phyloP scores from a whole-genome alignment of 2,797 vertebrate genomes.

The Sebastes miniatus region DNA sequence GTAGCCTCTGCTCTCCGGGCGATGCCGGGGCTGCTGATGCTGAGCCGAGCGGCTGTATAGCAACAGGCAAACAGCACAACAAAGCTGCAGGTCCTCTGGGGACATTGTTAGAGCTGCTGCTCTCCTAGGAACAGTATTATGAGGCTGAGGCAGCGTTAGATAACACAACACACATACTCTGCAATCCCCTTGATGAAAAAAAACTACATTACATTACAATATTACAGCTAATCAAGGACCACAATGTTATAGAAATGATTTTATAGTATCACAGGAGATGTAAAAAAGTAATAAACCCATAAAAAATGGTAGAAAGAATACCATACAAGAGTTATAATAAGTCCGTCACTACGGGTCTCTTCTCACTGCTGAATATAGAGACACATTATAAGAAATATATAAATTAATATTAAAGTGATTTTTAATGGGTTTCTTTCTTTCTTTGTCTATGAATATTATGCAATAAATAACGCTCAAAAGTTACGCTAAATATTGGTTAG shows the following conservation, averaged over 20 bases:
- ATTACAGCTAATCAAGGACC: background rate
- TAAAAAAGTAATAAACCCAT: background rate
- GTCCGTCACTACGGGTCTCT: background rate
- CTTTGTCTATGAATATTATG: background rate
- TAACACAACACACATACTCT: background rate
- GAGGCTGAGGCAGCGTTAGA: background rate
- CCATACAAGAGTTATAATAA: background rate
- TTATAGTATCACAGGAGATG: background rate
- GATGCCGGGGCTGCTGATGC: slow-evolving; percentile 23
- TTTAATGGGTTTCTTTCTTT: background rate
- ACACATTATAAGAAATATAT: background rate
- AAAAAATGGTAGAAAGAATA: background rate
- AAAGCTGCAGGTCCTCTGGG: slow-evolving; percentile 30
- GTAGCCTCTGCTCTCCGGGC: slow-evolving; percentile 1
- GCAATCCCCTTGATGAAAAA: background rate
- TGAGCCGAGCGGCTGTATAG: slow-evolving; percentile 28
- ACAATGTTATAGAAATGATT: background rate
- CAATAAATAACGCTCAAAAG: too few species aligned
- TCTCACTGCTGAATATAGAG: background rate
- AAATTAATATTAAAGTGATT: background rate
- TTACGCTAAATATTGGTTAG: too few species aligned
- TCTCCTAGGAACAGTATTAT: slow-evolving; percentile 1
- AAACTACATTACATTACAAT: background rate
- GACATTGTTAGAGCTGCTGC: slow-evolving; percentile 28
- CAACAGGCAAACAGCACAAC: slow-evolving; percentile 45